Base-by-base conservation (phyloP, 2,797 vertebrate species). In the Scleropages formosus region DNA sequence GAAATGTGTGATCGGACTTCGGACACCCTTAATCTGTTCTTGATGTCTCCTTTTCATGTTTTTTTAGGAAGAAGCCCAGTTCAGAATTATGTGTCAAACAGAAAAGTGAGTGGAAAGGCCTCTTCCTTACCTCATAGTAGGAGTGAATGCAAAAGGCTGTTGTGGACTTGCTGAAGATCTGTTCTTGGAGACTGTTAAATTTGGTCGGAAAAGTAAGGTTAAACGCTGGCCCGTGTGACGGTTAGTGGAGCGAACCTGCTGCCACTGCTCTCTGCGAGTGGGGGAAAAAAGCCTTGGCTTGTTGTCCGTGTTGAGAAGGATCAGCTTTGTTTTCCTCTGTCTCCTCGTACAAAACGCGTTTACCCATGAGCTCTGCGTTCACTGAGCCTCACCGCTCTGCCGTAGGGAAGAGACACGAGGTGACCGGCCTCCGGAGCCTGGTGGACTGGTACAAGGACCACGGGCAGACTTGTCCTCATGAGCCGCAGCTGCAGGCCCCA, bases 371-470 rank as follows among this genome's bases (percentile, higher is more conserved):
- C 12, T n/a, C 13, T 47, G 24, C 82, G 20, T 67, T 69, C 7
- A 67, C n/a, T 20, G 66, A 75, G 51, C 13, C 20, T 53, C 11
- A 31, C 27, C 0, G n/a, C 61, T 26, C 13, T 51, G 44, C 47
- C 53, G 9, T 82, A 93, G 92, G 83, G 27, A 89, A 86, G 75
- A 92, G 90, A 20, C 87, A 88, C 56, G 82, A 88, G 0, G 89
- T 93, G 71, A 95, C 94, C 77, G 94, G 90, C 82, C 88, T 98
- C 49, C 91, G 92, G 74, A 92, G 92, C 0, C 86, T 95, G 67
- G 93, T 96, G 62, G 89, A 88, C 58, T 98, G 96, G 96, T 98
- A 98, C 27, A 93, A 95, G 84, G 92, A 94, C 13, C 96, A 98
- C 84, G 89, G 85, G 62, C 85, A 82, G 81, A 94, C 92, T 75